Evolutionary conservation across 2,797 vertebrate species (phyloP).

Genomic region (Margarornis squamiger): DNA sequence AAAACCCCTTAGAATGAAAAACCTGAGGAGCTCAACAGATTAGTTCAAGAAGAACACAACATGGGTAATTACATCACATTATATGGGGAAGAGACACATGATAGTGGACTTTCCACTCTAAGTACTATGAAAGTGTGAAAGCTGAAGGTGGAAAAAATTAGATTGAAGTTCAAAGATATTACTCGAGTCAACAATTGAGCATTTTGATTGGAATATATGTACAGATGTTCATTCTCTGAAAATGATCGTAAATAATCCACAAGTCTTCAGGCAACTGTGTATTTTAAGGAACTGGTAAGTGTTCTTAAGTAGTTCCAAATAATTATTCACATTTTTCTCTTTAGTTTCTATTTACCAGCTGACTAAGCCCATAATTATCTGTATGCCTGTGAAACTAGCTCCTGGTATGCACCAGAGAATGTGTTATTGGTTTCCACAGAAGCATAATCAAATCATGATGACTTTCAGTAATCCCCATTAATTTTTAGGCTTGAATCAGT

Average conservation of each 20-base stretch:
- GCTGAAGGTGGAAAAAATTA: neutral
- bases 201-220: neutral
- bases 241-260: neutral
- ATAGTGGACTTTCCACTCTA: neutral
- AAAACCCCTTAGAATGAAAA: neutral
- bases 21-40: neutral
- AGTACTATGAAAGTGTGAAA: neutral
- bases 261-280: neutral
- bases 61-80: neutral
- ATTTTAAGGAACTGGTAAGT: neutral
- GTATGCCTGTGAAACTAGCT: neutral
- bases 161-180: neutral
- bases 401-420: neutral
- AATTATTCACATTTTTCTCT: slow-evolving; percentile 2
- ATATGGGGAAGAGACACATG: neutral
- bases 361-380: slow-evolving; percentile 14
- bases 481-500: neutral
- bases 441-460: neutral
- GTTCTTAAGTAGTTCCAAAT: neutral
- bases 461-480: neutral
- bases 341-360: slow-evolving; percentile 21
- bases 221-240: neutral
- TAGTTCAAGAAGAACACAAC: neutral
- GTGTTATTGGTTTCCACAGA: neutral
- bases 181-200: neutral